These are phyloP conservation scores for Crepidodera aurea DNA, from an alignment of 2,888 invertebrate genomes.

Conservation along the genomic window DNA sequence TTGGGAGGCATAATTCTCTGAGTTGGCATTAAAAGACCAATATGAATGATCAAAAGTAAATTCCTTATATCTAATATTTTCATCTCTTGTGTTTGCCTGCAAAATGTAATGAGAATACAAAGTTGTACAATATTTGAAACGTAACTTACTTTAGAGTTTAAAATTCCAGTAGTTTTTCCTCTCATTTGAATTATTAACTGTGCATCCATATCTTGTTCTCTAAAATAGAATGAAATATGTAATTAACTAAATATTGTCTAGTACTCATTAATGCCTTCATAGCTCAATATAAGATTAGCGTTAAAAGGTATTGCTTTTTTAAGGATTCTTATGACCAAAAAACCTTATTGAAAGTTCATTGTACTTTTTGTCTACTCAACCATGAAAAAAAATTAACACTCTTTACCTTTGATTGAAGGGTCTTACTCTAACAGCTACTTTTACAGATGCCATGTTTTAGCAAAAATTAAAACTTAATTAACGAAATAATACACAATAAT, in stretches of 20 bases:
- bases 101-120: too few species aligned
- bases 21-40: constrained; percentile 79
- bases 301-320: too few species aligned
- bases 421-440: constrained; percentile 90
- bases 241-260: too few species aligned
- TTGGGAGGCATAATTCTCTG: constrained; percentile 79
- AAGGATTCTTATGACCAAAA: too few species aligned
- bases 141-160: constrained; percentile 73
- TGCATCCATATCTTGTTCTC: constrained; percentile 85
- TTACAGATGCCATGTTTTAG: constrained; percentile 82
- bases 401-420: constrained; percentile 86
- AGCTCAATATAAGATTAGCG: too few species aligned
- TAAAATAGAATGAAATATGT: constrained; percentile 59
- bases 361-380: constrained; percentile 48
- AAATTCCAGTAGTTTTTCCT: constrained; percentile 80
- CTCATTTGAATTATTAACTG: constrained; percentile 87
- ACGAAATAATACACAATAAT: constrained; percentile 1
- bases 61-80: constrained; percentile 72
- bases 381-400: constrained; percentile 38
- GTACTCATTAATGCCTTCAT: not conserved
- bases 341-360: constrained; percentile 48
- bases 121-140: not conserved
- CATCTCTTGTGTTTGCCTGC: constrained; percentile 60
- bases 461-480: constrained; percentile 10
- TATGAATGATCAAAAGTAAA: constrained; percentile 91